phyloP scores from a whole-genome alignment of 2,888 invertebrate species.

The Hipparchia sbordonii region DNA sequence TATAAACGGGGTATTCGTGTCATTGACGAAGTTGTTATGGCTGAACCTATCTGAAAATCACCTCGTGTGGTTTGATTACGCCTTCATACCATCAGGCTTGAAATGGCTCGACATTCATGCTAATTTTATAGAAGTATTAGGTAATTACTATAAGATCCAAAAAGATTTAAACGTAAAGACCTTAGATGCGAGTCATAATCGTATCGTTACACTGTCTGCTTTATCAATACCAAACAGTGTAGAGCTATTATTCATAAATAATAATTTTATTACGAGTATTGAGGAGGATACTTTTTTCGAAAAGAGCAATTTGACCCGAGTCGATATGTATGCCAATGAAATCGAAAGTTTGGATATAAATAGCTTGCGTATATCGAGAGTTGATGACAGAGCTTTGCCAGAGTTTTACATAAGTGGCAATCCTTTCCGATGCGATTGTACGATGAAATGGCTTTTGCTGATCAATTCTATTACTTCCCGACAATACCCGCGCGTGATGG shows the following conservation, averaged over 20 bases:
- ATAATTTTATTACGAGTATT: slow-evolving; percentile 91
- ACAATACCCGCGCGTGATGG: slow-evolving; percentile 94
- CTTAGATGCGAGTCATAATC: slow-evolving; percentile 94
- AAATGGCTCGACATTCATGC: slow-evolving; percentile 96
- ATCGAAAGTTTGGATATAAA: slow-evolving; percentile 91
- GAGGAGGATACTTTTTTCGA: slow-evolving; percentile 93
- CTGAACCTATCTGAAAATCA: slow-evolving; percentile 95
- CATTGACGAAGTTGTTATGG: slow-evolving; percentile 91
- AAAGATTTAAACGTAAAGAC: slow-evolving; percentile 91
- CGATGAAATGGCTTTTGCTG: slow-evolving; percentile 96
- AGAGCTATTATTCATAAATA: slow-evolving; percentile 93
- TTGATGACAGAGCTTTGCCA: slow-evolving; percentile 88
- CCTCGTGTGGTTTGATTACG: slow-evolving; percentile 96
- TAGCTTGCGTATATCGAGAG: slow-evolving; percentile 88
- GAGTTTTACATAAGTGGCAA: slow-evolving; percentile 96
- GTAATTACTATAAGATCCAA: slow-evolving; percentile 94
- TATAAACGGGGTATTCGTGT: slow-evolving; percentile 94
- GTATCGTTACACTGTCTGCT: slow-evolving; percentile 89
- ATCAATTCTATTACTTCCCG: slow-evolving; percentile 92
- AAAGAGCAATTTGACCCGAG: slow-evolving; percentile 91
- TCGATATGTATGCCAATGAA: slow-evolving; percentile 95
- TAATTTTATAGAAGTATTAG: slow-evolving; percentile 93
- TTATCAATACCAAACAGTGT: slow-evolving; percentile 94
- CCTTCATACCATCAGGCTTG: slow-evolving; percentile 92
- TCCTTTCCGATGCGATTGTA: slow-evolving; percentile 96